Evolutionary conservation across 2,113 vertebrate species (phyloP).

Genomic region (Hyperopisus bebe): DNA sequence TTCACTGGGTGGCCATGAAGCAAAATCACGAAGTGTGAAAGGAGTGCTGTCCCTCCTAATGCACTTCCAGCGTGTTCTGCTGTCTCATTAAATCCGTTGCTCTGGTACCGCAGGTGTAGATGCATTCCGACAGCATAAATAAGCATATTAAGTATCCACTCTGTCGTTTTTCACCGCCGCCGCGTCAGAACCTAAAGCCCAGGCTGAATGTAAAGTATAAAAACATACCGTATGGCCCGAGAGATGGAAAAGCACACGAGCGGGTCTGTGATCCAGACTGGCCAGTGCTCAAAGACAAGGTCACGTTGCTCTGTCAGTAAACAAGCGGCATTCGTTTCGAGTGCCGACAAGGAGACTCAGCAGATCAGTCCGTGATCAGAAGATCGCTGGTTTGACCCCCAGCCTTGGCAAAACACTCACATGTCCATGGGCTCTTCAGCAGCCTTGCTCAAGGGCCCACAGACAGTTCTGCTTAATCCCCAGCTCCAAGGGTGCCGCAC

Average conservation of each 20-base stretch:
- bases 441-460: no score
- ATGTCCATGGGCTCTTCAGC: no score
- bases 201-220: background rate
- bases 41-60: background rate
- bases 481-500: no score
- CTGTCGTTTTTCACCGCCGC: background rate
- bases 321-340: background rate
- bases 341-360: background rate
- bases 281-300: background rate
- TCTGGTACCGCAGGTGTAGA: background rate
- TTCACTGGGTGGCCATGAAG: background rate
- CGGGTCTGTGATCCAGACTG: background rate
- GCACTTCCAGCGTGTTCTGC: background rate
- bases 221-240: background rate
- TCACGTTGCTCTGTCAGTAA: background rate
- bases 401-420: no score
- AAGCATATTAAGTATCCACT: conserved; percentile 9
- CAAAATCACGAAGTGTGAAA: background rate
- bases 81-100: background rate
- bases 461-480: no score
- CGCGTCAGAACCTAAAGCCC: background rate
- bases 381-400: no score
- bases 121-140: conserved; percentile 4
- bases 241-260: background rate
- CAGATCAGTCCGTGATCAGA: no score